Evolutionary conservation across 1,140 invertebrate species (phyloP), one percentile per base, ranked within the genome.

Genomic region (Drosophila aff.): DNA sequence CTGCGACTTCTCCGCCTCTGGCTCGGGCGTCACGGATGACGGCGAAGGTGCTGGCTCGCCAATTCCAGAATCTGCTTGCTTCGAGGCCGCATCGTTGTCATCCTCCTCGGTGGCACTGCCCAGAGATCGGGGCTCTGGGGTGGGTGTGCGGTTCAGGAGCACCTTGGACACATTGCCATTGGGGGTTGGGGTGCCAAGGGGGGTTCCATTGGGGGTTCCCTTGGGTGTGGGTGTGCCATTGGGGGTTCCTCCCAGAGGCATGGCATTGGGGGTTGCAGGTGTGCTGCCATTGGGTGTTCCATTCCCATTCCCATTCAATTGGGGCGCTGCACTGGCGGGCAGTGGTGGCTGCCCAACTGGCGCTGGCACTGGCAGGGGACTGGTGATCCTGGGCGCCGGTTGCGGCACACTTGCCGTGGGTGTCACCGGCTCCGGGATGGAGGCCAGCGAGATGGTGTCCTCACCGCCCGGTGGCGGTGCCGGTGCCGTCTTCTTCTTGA

Each of bases 41-140:
- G 81, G 82, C 10, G 87, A 90, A 3, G 82, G 91, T 11, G 76
- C 75, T 1, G 86, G 91, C 18, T 92, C 91, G 11, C 91, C 91
- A 15, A 92, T 92, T 8, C 91, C 91, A 0, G 91, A 92, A 41
- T 92, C 92, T 0, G 90, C 90, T 26, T 92, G 91, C 69, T 92
- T 92, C 0, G 91, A 92, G 4, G 82, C 76, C 3, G 79, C 57
- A 61, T 87, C 91, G 31, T 91, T 85, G 43, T 68, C 73, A 47
- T 81, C 85, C 21, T 82, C 82, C 28, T 86, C 86, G 9, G 59
- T 60, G 55, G 72, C 76, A 57, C 81, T 90, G 59, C 85, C 69
- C 31, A 92, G 36, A 0, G 91, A 92, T 8, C 91, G 82, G 0
- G 91, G 91, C 55, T 92, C 91, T 0, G 91, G 91, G 0, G 91